These are phyloP conservation scores for Epirrhoe tristata DNA, from an alignment of 2,888 invertebrate genomes.

Conservation along the genomic window DNA sequence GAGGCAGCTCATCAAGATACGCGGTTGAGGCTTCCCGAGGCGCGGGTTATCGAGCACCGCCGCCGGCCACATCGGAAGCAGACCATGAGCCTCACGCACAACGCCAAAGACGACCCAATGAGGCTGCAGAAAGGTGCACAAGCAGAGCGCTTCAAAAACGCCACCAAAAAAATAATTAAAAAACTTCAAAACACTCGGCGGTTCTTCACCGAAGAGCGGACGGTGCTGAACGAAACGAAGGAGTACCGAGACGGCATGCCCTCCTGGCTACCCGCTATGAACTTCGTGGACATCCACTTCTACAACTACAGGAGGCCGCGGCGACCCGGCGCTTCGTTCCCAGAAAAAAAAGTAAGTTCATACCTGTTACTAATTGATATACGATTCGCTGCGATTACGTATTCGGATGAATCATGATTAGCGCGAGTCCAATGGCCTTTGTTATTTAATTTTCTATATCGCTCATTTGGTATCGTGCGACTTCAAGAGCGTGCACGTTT, in stretches of 20 bases:
- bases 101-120: constrained; percentile 60
- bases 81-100: constrained; percentile 52
- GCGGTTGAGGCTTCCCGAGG: constrained; percentile 48
- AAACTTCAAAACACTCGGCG: constrained; percentile 70
- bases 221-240: constrained; percentile 65
- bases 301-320: constrained; percentile 61
- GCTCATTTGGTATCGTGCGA: constrained; percentile 40
- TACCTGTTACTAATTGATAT: constrained; percentile 34
- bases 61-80: constrained; percentile 54
- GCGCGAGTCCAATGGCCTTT: constrained; percentile 44
- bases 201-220: constrained; percentile 67
- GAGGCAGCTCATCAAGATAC: constrained; percentile 58
- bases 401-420: constrained; percentile 44
- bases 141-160: constrained; percentile 65
- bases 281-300: constrained; percentile 75
- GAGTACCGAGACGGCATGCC: constrained; percentile 75
- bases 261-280: constrained; percentile 74
- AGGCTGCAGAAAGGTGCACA: constrained; percentile 58
- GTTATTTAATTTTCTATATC: constrained; percentile 45
- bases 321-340: constrained; percentile 58
- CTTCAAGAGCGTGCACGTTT: constrained; percentile 45
- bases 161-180: constrained; percentile 68
- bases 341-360: constrained; percentile 72
- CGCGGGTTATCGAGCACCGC: constrained; percentile 49
- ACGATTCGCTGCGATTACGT: constrained; percentile 38